Conservation (phyloP, 2,888 invertebrate species). For the Cantharis lateralis region DNA sequence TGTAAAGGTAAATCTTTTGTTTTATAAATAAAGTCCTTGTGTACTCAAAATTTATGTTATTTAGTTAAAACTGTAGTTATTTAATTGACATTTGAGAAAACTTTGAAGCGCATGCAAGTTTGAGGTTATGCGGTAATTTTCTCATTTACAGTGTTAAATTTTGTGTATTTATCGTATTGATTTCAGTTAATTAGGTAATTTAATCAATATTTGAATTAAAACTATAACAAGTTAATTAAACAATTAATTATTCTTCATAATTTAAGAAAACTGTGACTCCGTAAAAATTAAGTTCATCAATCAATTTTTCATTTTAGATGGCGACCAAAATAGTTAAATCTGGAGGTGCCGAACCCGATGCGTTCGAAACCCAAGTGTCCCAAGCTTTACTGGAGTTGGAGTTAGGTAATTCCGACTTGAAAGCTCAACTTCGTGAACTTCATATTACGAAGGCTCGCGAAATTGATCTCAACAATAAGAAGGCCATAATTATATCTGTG, state of each 20-base stretch:
- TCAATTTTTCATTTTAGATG: too few species aligned
- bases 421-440: conserved; percentile 92
- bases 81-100: background rate
- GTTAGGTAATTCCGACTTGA: conserved; percentile 90
- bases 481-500: conserved; percentile 97
- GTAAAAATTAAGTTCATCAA: too few species aligned
- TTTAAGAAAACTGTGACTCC: too few species aligned
- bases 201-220: too few species aligned
- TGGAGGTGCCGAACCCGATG: conserved; percentile 88
- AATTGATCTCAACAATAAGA: conserved; percentile 91
- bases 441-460: conserved; percentile 94
- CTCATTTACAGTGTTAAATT: too few species aligned
- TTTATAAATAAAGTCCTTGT: background rate
- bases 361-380: conserved; percentile 89
- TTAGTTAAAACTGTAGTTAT: background rate
- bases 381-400: conserved; percentile 96
- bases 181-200: too few species aligned
- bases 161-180: too few species aligned
- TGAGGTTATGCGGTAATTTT: background rate
- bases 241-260: too few species aligned
- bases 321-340: conserved; percentile 84
- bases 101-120: background rate
- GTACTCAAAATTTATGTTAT: too few species aligned
- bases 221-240: too few species aligned
- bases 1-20: background rate